Base-by-base conservation (phyloP, 2,113 vertebrate genomes). In the Eretmochelys imbricata region DNA sequence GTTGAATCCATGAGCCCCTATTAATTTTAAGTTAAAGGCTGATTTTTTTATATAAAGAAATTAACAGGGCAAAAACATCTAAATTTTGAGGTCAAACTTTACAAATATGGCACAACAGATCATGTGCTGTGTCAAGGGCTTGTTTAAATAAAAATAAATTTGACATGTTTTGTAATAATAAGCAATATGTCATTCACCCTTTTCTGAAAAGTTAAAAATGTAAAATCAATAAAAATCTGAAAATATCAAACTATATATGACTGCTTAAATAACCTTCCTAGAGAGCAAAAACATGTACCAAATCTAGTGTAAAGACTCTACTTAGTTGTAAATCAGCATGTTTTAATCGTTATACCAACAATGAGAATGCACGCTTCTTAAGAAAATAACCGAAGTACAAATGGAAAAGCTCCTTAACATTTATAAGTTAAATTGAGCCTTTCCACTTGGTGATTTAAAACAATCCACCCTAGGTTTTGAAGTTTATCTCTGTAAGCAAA, bases 401-500 rank as follows among this genome's bases (percentile, higher is more conserved):
- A 65, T 17, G 31, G 57, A 65, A 65, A 65, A 65, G 31, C 35
- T 35, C 6, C 10, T 65, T 31, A 31, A 65, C 6, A 65, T 16
- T 31, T 62, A 16, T n/a, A n/a, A n/a, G 4, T 69, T 69, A 69
- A 69, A 69, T 10, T 69, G 31, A 69, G 62, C 62, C 35, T 69
- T 69, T 69, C 8, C 62, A 69, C 62, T 20, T 69, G 62, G 62
- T 69, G 62, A n/a, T n/a, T 35, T 65, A 69, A n/a, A 69, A 10
- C 35, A 69, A 20, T 69, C 17, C 35, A 69, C 17, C 31, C 62
- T n/a, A 8, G 16, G 62, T 69, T 69, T 69, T 48, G 3, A 49
- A 42, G 72, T 51, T 2, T 69, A n/a, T 0, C 17, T 38, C 0
- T 3, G 79, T 3, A 69, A 17, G 48, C n/a, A 22, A 8, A 48